phyloP scores from a whole-genome alignment of 2,113 vertebrate species.

The Vimba vimba region DNA sequence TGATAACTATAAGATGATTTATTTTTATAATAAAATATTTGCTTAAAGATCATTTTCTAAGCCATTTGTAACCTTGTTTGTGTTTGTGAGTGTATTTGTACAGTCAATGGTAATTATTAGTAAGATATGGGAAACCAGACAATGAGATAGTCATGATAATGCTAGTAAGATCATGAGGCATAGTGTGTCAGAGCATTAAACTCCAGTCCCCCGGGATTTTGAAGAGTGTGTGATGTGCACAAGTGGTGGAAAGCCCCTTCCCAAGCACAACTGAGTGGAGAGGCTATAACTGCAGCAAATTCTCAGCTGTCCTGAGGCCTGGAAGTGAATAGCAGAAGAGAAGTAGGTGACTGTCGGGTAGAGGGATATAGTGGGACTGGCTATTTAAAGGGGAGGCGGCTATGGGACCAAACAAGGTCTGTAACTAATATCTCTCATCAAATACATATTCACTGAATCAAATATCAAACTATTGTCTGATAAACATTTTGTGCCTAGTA shows the following conservation, averaged over 20 bases:
- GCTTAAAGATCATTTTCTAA: background rate
- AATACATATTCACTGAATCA: background rate
- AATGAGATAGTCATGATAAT: slow-evolving; percentile 32
- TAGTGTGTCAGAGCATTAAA: slow-evolving; percentile 59
- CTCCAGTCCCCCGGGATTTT: slow-evolving; percentile 56
- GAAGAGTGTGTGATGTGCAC: slow-evolving; percentile 52
- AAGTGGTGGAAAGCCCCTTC: slow-evolving; percentile 73
- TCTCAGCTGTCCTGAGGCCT: slow-evolving; percentile 72
- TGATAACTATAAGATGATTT: slow-evolving; percentile 42
- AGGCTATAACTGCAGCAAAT: slow-evolving; percentile 66
- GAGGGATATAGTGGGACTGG: slow-evolving; percentile 63
- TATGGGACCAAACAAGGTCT: slow-evolving; percentile 45
- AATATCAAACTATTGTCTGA: background rate
- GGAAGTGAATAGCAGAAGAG: slow-evolving; percentile 59
- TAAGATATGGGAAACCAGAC: slow-evolving; percentile 13
- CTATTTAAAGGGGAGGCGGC: slow-evolving; percentile 54
- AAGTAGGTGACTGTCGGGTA: slow-evolving; percentile 51
- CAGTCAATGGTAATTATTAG: background rate
- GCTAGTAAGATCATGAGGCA: slow-evolving; percentile 16
- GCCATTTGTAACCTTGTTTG: background rate
- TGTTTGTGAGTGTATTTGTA: slow-evolving; percentile 20
- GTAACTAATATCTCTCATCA: background rate
- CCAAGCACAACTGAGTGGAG: slow-evolving; percentile 65
- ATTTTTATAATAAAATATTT: slow-evolving; percentile 77
- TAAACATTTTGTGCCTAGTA: background rate